A percentile compares a stretch with the other conserved stretches of the same genome.
Evolutionary conservation across 2,113 vertebrate species (phyloP).

Genomic region (Tretioscincus oriximinensis): DNA sequence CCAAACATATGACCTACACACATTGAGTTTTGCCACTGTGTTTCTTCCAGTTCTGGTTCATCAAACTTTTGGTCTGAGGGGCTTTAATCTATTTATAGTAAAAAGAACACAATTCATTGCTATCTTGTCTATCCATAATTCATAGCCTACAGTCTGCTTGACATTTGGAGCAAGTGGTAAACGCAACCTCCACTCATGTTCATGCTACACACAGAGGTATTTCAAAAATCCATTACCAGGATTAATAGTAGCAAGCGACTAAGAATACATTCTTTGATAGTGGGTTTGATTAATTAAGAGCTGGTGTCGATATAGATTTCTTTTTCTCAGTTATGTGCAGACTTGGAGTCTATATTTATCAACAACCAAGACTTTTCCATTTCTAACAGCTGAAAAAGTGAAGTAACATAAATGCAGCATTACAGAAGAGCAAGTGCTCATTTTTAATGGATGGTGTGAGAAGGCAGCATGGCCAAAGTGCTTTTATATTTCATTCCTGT

Average conservation of each 20-base stretch:
- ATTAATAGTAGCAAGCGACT: constrained; percentile 39
- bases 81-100: constrained; percentile 53
- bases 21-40: constrained; percentile 40
- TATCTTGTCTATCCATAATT: constrained; percentile 47
- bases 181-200: background rate
- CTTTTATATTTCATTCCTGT: background rate
- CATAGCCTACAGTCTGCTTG: constrained; percentile 36
- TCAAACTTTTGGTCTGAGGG: constrained; percentile 46
- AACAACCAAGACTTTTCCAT: background rate
- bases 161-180: constrained; percentile 35
- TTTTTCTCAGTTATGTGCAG: background rate
- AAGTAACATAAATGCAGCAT: background rate
- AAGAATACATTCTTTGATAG: constrained; percentile 5
- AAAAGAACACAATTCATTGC: constrained; percentile 31
- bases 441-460: constrained; percentile 4
- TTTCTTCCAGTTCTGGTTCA: constrained; percentile 49
- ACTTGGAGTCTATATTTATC: constrained; percentile 16
- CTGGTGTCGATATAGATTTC: background rate
- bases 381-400: background rate
- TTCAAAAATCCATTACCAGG: constrained; percentile 24
- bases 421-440: background rate
- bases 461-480: background rate
- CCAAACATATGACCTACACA: constrained; percentile 47
- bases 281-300: background rate
- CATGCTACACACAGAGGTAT: background rate